Base-by-base conservation (phyloP, 1,140 invertebrate genomes). In the Saccostrea echinata region DNA sequence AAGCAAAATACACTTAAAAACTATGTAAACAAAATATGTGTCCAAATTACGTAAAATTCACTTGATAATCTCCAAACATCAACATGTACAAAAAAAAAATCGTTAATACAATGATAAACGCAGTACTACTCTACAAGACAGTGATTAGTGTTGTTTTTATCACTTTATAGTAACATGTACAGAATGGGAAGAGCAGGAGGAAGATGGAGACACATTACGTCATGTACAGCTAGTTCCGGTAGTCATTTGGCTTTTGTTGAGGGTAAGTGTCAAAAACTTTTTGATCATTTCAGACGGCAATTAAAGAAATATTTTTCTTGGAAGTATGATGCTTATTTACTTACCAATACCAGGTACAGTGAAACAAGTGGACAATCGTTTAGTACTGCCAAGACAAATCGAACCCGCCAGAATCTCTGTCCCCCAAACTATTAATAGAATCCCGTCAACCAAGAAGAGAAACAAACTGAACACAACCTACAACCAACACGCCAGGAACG, bases 121-220 rank as follows among this genome's bases (percentile, higher is more conserved):
- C 43, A 43, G 4, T 9, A 43, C 1, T 43, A 43, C 43, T 43
- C 43, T 8, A 6, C 6, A 6, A 43, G 43, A 43, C 9, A n/a
- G 6, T 6, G 43, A 9, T 43, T 43, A 43, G 6, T 1, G 43
- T 8, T 43, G 43, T 43, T 43, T 43, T 6, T 43, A 8, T 9
- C 12, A 55, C 18, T 83, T 33, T 55, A 76, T 55, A 89, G 88
- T 24, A 89, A 89, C 82, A 18, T 89, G 13, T 68, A 88, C 84
- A 91, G 92, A 81, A 90, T 89, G 85, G 93, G 93, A 24, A 82
- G 92, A 53, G 85, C 90, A 71, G 93, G 93, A 16, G 90, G 90
- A n/a, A 88, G 90, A n/a, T 94, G 93, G 93, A 88, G 93, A 83
- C 93, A 94, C 82, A 89, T 94, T 68, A 91, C 90, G 43, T 88